Base-by-base conservation (phyloP, 2,797 vertebrate species). In the Vultur gryphus region DNA sequence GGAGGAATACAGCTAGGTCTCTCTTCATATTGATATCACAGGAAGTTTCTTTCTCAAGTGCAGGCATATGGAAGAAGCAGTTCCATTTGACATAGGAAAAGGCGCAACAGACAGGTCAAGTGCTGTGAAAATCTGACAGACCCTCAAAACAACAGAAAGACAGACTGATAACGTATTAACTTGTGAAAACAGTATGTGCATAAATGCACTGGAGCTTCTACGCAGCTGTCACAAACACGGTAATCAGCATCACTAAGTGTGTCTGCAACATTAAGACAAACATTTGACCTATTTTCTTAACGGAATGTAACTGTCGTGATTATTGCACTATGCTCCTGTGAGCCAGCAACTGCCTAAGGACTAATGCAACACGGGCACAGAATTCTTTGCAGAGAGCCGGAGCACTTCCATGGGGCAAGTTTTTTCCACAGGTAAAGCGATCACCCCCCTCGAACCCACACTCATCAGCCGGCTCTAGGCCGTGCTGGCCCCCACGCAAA, bases 231-330 rank as follows among this genome's bases (percentile, higher is more conserved):
- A 71, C 15, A 41, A 19, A 48, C 43, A 54, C 14, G 3, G n/a
- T 10, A 35, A 87, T 21, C 55, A 51, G 19, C 71, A 49, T 49
- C 57, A 13, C 62, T 39, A 43, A 80, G 51, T 26, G 19, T 10
- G 80, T 25, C 77, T 75, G 86, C 57, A 91, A 84, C 20, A 31
- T 3, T 46, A 91, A 89, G 87, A 75, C 15, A 93, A 83, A 87
- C 35, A 87, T 65, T 82, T 94, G 91, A 93, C 91, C 77, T 59
- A 64, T 91, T 93, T 95, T 88, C 95, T 87, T 67, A 31, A 31
- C 26, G 28, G 70, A 87, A 76, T 70, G n/a, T 65, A 86, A 44
- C 66, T 51, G 84, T 55, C 33, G 58, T 17, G 64, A 91, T 72
- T 84, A 79, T 66, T 31, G 58, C 37, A 35, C 79, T 52, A 20